These are phyloP conservation scores for Drosophila pruinosa DNA, from an alignment of 1,140 invertebrate species.

Conservation along the genomic window DNA sequence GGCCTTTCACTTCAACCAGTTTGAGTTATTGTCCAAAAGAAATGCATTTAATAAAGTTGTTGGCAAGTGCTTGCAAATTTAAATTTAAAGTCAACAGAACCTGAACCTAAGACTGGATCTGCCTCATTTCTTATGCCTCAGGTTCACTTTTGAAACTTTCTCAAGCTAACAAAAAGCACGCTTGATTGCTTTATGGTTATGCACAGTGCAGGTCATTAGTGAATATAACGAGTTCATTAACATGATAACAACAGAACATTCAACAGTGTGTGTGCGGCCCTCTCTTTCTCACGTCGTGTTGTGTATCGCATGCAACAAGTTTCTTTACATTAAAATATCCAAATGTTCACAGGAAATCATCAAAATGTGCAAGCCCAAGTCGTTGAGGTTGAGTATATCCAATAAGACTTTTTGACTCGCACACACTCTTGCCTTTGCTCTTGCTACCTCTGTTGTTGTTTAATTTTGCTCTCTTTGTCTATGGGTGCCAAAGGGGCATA, in stretches of 20 bases:
- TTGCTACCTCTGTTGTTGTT: not conserved
- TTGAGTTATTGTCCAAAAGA: not conserved
- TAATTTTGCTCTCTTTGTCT: conserved; percentile 22
- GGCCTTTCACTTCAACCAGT: conserved; percentile 39
- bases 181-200: not conserved
- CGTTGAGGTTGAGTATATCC: conserved; percentile 39
- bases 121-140: not conserved
- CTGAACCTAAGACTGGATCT: not conserved
- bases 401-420: conserved; percentile 37
- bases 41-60: not conserved
- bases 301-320: conserved; percentile 72
- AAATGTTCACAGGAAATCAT: conserved; percentile 77
- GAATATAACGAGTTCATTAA: conserved; percentile 23
- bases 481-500: conserved; percentile 28
- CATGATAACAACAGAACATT: conserved; percentile 21
- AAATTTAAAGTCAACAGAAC: no score
- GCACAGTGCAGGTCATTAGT: not conserved
- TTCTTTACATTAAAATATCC: conserved; percentile 69
- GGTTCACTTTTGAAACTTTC: not conserved
- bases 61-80: not conserved
- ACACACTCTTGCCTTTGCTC: conserved; percentile 6
- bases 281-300: not conserved
- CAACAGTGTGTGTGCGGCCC: conserved; percentile 3
- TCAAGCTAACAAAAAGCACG: not conserved
- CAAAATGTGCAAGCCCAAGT: conserved; percentile 67